Base-by-base conservation (phyloP, 2,797 vertebrate genomes). In the Gephyroberyx darwinii region DNA sequence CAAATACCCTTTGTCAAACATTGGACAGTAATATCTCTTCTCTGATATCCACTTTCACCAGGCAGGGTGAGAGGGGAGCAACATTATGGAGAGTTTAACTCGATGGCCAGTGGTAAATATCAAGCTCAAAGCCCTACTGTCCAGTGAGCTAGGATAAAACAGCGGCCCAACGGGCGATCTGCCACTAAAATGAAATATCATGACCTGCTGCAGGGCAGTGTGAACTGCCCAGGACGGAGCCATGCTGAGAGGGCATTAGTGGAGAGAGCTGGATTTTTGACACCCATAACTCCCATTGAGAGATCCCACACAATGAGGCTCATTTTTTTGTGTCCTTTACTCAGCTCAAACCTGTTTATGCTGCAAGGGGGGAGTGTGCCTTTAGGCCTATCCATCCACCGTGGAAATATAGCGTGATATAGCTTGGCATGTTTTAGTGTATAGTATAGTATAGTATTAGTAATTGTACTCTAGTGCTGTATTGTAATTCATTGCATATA, bases 221-320 rank as follows among this genome's bases (percentile, higher is more conserved):
- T 70, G 77, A 71, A 76, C 69, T 7, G 56, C 64, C 74, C 33
- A 26, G 77, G 78, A 67, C 68, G 58, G 71, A 77, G 65, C 74
- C 88, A 75, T 78, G 87, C 88, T 90, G 88, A 68, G 81, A 88
- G 86, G 81, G 81, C 77, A 87, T 91, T 87, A 89, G 82, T 72
- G 84, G 69, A 81, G 69, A 86, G 71, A 69, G 84, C 83, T 80
- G 83, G 72, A 74, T 71, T 77, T 85, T 79, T 80, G 81, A 85
- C 85, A 79, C 81, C 69, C 48, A 51, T 41, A 64, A 66, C 69
- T 79, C 83, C 83, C 50, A 41, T 66, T 60, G 84, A 71, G 83
- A 53, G 65, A 70, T 65, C 67, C 71, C 39, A 74, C 65, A 66
- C 58, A 74, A 51, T 37, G 56, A 75, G n/a, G 30, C 57, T 56